phyloP scores from a whole-genome alignment of 2,888 invertebrate genomes.

The Epistrophella euchroma region DNA sequence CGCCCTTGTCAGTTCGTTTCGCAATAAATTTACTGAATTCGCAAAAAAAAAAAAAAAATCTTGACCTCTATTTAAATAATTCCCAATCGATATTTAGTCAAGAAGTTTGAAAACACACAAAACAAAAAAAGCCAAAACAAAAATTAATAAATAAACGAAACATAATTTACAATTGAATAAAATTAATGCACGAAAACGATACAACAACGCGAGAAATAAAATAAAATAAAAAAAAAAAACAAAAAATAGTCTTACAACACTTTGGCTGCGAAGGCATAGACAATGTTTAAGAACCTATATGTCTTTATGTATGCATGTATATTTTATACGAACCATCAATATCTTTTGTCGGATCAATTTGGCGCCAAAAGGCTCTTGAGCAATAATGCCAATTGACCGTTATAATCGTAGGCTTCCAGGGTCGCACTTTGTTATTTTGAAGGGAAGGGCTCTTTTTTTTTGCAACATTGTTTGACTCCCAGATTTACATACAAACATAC shows the following conservation, averaged over 20 bases:
- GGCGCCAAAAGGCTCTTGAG: conserved; percentile 26
- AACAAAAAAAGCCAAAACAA: conserved; percentile 1
- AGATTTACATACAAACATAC: no score
- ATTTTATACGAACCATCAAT: conserved; percentile 15
- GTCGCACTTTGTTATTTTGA: neutral
- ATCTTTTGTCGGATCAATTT: conserved; percentile 31
- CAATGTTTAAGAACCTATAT: neutral
- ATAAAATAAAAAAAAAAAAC: neutral
- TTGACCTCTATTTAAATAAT: conserved; percentile 33
- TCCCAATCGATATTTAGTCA: conserved; percentile 35
- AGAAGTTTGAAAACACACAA: conserved; percentile 5
- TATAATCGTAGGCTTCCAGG: neutral
- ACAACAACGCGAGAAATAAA: neutral
- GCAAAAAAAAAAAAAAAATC: conserved; percentile 20
- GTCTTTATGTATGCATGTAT: neutral
- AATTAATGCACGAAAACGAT: conserved; percentile 4
- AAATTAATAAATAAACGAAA: conserved; percentile 8
- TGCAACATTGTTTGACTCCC: no score
- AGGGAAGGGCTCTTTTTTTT: neutral
- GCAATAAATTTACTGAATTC: neutral
- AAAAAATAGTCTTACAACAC: conserved; percentile 26
- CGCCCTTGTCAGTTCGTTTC: neutral
- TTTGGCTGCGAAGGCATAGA: conserved; percentile 20
- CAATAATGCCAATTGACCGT: conserved; percentile 11
- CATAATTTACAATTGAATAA: conserved; percentile 35